These are phyloP conservation scores for Athene cunicularia DNA, from an alignment of 2,113 vertebrate genomes.

Conservation along the genomic window DNA sequence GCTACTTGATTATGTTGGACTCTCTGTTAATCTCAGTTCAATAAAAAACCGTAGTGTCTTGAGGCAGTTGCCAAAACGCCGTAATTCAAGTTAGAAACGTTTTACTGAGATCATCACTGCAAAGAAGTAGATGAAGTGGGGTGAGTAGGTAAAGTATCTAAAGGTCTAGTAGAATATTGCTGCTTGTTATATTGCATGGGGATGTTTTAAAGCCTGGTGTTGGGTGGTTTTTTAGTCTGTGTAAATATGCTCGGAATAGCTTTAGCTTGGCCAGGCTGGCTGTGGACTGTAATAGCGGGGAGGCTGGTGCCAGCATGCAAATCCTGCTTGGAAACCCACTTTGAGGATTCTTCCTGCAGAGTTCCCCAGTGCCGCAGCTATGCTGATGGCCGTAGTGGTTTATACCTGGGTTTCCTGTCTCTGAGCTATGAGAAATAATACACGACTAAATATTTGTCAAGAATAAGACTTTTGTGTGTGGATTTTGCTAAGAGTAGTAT, in stretches of 20 bases:
- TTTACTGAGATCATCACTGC: rapidly evolving
- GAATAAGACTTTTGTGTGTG: not conserved
- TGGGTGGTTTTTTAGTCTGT: not conserved
- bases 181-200: not conserved
- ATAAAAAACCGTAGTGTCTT: not conserved
- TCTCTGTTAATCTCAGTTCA: not conserved
- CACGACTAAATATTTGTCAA: not conserved
- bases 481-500: not conserved
- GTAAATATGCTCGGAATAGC: not conserved
- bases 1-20: no score
- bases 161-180: not conserved
- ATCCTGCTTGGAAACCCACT: not conserved
- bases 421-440: not conserved
- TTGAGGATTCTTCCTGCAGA: not conserved
- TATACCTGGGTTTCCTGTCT: not conserved
- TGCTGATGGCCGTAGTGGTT: not conserved
- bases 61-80: not conserved
- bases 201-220: not conserved
- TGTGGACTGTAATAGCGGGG: not conserved
- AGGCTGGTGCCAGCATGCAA: not conserved
- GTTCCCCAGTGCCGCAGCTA: not conserved
- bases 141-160: not conserved
- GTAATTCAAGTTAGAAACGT: not conserved
- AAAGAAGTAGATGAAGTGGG: not conserved
- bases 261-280: not conserved